Evolutionary conservation across 2,888 invertebrate genomes (phyloP).

Genomic region (Nemotelus pantherinus): DNA sequence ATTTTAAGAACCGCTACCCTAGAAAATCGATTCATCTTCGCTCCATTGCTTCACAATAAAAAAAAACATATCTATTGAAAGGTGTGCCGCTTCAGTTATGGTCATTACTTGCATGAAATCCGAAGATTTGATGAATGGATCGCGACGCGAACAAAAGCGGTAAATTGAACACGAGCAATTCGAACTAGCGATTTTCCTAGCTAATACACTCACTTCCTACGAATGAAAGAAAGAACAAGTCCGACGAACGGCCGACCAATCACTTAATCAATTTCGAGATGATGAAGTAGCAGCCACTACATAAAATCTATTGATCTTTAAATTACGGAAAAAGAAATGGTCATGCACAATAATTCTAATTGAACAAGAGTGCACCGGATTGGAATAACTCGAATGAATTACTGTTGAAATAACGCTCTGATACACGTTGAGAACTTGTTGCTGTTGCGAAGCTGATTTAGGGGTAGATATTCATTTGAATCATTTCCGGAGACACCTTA

Average conservation of each 20-base stretch:
- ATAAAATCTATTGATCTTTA: constrained; percentile 24
- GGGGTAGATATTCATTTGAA: neutral
- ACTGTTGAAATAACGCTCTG: neutral
- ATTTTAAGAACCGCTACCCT: constrained; percentile 14
- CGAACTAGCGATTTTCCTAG: neutral
- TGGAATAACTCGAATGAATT: neutral
- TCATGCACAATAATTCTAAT: constrained; percentile 16
- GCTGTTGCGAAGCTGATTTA: neutral
- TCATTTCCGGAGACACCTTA: too few relatives aligned
- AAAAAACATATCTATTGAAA: neutral
- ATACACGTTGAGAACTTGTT: neutral
- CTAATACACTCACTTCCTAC: neutral
- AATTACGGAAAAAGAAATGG: neutral
- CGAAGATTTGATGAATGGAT: constrained; percentile 5
- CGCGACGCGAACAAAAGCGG: neutral
- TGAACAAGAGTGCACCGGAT: constrained; percentile 2
- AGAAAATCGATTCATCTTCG: constrained; percentile 13
- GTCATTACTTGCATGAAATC: constrained; percentile 31
- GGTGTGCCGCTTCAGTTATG: constrained; percentile 1
- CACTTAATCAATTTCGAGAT: constrained; percentile 30
- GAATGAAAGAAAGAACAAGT: neutral
- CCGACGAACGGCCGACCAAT: neutral
- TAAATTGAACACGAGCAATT: neutral
- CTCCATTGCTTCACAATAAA: neutral
- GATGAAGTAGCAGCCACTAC: constrained; percentile 15